These are phyloP conservation scores for Muntiacus reevesi DNA, from an alignment of 2,113 vertebrate genomes.

Conservation along the genomic window DNA sequence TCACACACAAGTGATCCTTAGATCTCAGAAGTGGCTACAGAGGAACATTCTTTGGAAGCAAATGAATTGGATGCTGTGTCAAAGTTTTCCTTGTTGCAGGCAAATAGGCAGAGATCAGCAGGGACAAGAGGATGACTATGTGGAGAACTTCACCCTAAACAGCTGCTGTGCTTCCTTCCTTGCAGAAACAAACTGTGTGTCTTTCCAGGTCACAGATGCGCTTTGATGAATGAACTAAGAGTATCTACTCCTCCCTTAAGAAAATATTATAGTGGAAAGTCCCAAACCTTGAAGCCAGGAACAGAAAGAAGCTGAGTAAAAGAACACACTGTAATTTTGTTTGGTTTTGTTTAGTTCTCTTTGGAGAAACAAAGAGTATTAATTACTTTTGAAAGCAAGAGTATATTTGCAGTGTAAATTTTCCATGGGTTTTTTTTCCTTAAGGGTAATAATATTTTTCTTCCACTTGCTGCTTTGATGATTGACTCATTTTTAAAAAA, in stretches of 20 bases:
- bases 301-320: neutral
- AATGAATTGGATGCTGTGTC: neutral
- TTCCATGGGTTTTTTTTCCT: neutral
- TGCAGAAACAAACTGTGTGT: neutral
- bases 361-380: constrained; percentile 12
- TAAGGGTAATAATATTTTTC: neutral
- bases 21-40: neutral
- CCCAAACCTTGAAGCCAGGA: neutral
- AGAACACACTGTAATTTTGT: neutral
- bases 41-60: constrained; percentile 31
- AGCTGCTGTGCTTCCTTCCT: neutral
- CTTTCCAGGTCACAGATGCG: neutral
- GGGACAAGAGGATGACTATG: neutral
- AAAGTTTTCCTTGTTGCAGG: constrained; percentile 39
- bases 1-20: neutral
- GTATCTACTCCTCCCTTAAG: neutral
- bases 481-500: neutral
- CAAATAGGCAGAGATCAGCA: neutral
- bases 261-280: neutral
- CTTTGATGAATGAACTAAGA: neutral
- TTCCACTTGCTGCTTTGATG: neutral
- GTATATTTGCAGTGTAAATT: neutral
- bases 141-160: neutral
- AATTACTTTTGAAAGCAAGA: constrained; percentile 8
- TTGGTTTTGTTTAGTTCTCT: neutral